These are phyloP conservation scores for Limnothrissa miodon DNA, from an alignment of 2,113 vertebrate genomes.

Conservation along the genomic window DNA sequence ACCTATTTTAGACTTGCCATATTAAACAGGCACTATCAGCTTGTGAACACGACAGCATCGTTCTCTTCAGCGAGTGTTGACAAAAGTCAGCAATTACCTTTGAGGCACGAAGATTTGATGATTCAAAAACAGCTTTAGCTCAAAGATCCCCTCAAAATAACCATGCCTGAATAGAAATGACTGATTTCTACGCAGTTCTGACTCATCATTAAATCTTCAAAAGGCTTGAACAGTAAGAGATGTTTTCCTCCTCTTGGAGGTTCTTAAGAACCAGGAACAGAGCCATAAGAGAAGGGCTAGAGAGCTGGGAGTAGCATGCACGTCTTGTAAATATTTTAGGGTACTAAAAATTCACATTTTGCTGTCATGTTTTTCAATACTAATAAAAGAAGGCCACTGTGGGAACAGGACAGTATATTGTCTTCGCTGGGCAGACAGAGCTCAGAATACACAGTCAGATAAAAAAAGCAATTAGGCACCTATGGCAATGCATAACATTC, in stretches of 20 bases:
- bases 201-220: constrained; percentile 1
- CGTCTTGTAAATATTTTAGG: constrained; percentile 9
- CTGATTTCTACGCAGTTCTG: neutral
- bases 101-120: neutral
- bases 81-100: constrained; percentile 15
- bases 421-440: neutral
- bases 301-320: neutral
- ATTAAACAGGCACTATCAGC: neutral
- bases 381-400: neutral
- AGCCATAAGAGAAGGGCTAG: neutral
- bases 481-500: neutral
- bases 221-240: neutral
- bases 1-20: neutral
- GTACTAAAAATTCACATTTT: neutral
- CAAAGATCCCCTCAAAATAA: constrained; percentile 14
- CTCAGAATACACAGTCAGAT: neutral
- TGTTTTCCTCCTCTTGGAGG: neutral
- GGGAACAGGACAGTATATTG: neutral
- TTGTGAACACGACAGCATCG: neutral
- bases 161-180: neutral
- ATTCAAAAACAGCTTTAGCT: neutral
- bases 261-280: neutral
- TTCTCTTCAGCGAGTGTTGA: neutral
- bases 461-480: neutral
- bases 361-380: neutral